Evolutionary conservation across 2,113 vertebrate species (phyloP).

Genomic region (Phyllostomus discolor): DNA sequence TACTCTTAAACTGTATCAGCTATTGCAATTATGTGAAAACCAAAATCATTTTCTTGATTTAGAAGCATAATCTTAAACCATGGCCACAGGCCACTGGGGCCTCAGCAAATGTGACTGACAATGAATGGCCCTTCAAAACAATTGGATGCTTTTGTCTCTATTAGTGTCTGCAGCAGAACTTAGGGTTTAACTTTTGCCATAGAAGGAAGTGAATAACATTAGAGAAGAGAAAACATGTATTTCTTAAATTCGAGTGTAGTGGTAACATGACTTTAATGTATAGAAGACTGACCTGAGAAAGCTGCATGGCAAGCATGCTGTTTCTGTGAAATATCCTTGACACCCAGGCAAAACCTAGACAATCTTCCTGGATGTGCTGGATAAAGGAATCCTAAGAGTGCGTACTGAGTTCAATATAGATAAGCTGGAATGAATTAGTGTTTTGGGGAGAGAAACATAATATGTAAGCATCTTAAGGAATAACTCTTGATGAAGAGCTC

Average conservation of each 20-base stretch:
- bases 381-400: neutral
- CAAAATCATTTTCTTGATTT: neutral
- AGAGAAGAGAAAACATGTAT: neutral
- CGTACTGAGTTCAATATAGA: neutral
- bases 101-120: neutral
- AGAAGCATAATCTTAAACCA: neutral
- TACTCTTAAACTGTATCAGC: neutral
- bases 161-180: neutral
- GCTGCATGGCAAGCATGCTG: neutral
- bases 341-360: neutral
- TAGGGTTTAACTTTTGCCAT: neutral
- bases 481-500: neutral
- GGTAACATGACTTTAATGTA: neutral
- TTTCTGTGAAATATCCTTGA: neutral
- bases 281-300: neutral
- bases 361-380: neutral
- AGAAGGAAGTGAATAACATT: neutral
- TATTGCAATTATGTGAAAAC: neutral
- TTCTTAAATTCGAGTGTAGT: neutral
- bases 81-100: neutral
- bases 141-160: neutral
- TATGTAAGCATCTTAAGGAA: neutral
- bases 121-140: neutral
- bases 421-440: neutral
- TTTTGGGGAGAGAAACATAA: neutral